A percentile compares a stretch with the other conserved stretches of the same genome.
phyloP scores from a whole-genome alignment of 2,797 vertebrate species.

The Onychomys leucogaster region DNA sequence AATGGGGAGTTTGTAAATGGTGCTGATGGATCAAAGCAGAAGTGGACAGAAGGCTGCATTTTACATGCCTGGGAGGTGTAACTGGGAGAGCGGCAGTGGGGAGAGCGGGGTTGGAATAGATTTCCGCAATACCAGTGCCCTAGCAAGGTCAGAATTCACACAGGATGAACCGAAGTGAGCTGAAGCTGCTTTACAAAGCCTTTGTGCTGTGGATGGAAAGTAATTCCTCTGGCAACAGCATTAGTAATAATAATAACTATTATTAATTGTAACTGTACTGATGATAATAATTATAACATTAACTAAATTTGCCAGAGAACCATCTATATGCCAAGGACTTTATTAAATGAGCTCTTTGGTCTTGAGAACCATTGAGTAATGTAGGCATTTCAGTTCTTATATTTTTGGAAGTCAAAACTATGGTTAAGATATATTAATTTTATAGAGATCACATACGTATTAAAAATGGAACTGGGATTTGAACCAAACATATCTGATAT shows the following conservation, averaged over 20 bases:
- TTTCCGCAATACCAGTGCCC: background rate
- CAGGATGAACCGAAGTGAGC: background rate
- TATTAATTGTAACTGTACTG: conserved; percentile 32
- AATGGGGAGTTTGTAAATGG: background rate
- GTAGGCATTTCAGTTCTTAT: background rate
- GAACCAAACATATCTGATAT: conserved; percentile 14
- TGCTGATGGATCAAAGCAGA: background rate
- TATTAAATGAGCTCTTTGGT: conserved; percentile 30
- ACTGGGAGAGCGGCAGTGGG: background rate
- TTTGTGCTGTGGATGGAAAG: background rate
- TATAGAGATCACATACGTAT: conserved; percentile 7
- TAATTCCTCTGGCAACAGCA: background rate
- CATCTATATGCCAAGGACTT: background rate
- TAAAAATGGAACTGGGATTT: conserved; percentile 54
- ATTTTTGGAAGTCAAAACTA: conserved; percentile 50
- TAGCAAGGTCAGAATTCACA: background rate
- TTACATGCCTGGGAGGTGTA: background rate
- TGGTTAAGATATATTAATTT: conserved; percentile 47
- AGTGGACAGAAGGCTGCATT: background rate
- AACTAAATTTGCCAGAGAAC: conserved; percentile 33
- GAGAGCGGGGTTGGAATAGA: background rate
- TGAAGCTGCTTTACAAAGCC: background rate
- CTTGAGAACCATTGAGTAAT: background rate
- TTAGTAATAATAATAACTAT: background rate
- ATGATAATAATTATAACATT: conserved; percentile 59